Base-by-base conservation (phyloP, 37 sponge, comb jelly and placozoan species). In the Dysidea cf. avara region DNA sequence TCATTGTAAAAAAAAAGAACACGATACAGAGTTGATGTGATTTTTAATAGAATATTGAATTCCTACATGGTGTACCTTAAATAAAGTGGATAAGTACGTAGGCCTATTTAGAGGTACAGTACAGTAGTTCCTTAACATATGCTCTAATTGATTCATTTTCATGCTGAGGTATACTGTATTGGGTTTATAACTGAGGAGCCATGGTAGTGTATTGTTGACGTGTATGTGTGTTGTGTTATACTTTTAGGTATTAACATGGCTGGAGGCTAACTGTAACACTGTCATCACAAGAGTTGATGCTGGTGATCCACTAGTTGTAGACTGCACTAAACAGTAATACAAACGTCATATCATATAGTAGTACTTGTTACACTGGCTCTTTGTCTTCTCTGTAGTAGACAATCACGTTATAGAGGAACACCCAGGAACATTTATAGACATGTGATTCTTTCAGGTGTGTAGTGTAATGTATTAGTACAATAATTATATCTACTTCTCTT, bases 341-440 rank as follows among this genome's bases (percentile, higher is more conserved):
- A 17, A 3, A 33, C 36, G 69, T 17, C n/a, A 7, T 14, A 32
- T 55, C 3, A 67, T 18, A 56, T 56, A 60, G 7, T 17, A 34
- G 6, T 28, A 16, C 31, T 78, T 51, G 62, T 59, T 53, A 36
- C 38, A 77, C 48, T 33, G 59, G 14, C 43, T 18, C 28, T 63
- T 34, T 34, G 37, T 2, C 56, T 4, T 12, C 37, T 13, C 14
- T 78, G 3, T 53, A 86, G 81, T 39, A 81, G 87, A 18, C 18
- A 18, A 4, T 32, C 24, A 32, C 18, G 93, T 1, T 93, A 90
- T 32, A 39, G 69, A 12, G 92, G 94, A 4, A 84, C 86, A 40
- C 94, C 94, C 0, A 63, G 79, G 49, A 93, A 89, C 62, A 81
- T 93, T 48, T 85, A 81, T 66, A 57, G 94, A 22, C 94, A 93